Evolutionary conservation across 2,797 vertebrate species (phyloP), one percentile per base, ranked within the genome.

Genomic region (Choloepus didactylus): DNA sequence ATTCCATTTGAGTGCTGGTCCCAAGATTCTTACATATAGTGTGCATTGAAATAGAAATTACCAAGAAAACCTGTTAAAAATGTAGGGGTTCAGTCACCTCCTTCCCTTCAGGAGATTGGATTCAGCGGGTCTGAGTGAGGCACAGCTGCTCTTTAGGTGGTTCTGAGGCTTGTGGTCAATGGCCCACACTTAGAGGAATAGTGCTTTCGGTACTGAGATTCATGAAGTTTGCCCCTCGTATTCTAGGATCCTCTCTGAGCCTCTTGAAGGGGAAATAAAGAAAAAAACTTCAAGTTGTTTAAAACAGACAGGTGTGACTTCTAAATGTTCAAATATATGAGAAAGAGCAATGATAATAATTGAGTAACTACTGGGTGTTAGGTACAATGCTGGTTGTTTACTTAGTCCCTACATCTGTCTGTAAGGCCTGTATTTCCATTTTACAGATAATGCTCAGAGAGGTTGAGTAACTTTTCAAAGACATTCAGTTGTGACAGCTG

Each of bases 251-350:
- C 51, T 79, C 62, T 72, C 9, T 75, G 25, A 89, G 9, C 72
- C 49, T 82, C 51, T 14, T 90, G 21, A 85, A 89, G 25, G 25
- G 80, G 9, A 16, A 87, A 77, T 82, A 49, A 87, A 93, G 70
- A 79, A 76, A n/a, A 54, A 62, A 91, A 87, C 38, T 87, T 84
- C 11, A 6, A 89, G 10, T 75, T 95, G 31, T n/a, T 91, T 86
- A 31, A 82, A 83, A 79, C 5, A 49, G 60, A 77, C 6, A n/a
- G 3, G n/a, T 81, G 5, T 85, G 9, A 72, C n/a, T 77, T 62
- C 31, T 72, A 35, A 94, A 76, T 87, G 44, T 96, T 91, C 25
- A 21, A 38, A 44, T 94, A n/a, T n/a, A 84, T 7, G 41, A 79
- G 66, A 64, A 72, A 41, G 35, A 75, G 21, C 49, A 81, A 11